Base-by-base conservation (phyloP, 2,888 invertebrate species). In the Chromoteleia sp. region DNA sequence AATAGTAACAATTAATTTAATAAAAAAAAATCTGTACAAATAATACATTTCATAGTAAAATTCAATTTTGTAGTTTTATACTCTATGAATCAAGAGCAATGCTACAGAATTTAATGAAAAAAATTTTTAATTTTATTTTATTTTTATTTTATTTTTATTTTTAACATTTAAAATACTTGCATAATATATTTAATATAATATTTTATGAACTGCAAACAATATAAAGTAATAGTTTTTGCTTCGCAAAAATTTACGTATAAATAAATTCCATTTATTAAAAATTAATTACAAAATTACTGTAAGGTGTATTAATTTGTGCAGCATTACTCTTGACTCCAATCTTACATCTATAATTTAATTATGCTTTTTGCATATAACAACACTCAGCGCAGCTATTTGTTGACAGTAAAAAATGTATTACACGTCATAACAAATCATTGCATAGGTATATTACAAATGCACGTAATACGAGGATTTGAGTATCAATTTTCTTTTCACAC, bases 1-100 rank as follows among this genome's bases (percentile, higher is more conserved):
- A 79, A 48, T 79, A 74, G 12, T 74, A 79, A 79, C 73, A 79
- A 79, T 79, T 61, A 79, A 79, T 74, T 79, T 79, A 79, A 79
- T 79, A 70, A 39, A 67, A 79, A 79, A 78, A 74, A 79, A 78
- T 25, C 79, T 79, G 68, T 79, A 79, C 79, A 79, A 79, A 79
- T 79, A 68, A 79, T 79, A 68, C 63, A 79, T 54, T 68, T 73
- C n/a, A 68, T 79, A 45, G 41, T 74, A 74, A 77, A 79, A 43
- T 71, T 74, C 29, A 63, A 39, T 54, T 79, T 58, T 10, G 48
- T 43, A 78, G 25, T 58, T 54, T 48, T 39, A 48, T 74, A 79
- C 12, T 77, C 59, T 76, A 71, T 41, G 14, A 65, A 21, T 59
- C 71, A 58, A 65, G 54, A 65, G 41, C 14, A 65, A 65, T 58